Base-by-base conservation (phyloP, 2,888 invertebrate genomes). In the Ditylenchus weischeri region DNA sequence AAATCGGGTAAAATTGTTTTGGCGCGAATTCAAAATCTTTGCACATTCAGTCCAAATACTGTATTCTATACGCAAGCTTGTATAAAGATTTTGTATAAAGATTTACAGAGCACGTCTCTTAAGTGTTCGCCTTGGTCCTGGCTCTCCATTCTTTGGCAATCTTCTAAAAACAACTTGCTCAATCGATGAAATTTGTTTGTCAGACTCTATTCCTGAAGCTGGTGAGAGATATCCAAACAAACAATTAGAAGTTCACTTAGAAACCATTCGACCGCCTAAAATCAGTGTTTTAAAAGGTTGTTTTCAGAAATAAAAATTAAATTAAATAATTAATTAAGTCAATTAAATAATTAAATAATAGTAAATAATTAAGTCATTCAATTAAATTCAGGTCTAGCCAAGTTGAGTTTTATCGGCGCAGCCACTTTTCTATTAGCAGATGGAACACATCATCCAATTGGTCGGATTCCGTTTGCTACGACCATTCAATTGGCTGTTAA, bases 121-220 rank as follows among this genome's bases (percentile, higher is more conserved):
- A 15, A 65, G 58, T 47, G 60, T 77, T 57, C 63, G 65, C 36
- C 57, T 74, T 11, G 58, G 49, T 0, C 65, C 62, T 36, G 57
- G 70, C n/a, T 77, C 76, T 13, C 72, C 77, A n/a, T 11, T 73
- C 19, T 78, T 75, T 47, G 75, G 75, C 15, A 65, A 62, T 18
- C 50, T 77, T 57, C 57, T 75, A 51, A 64, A 65, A 19, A 75
- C 75, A n/a, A 69, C 62, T 15, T 75, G 75, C 50, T 61, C 64
- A 8, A 57, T 60, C n/a, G 75, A 75, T 62, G 75, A 75, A 68
- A 61, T 77, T 15, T 75, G 75, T 43, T 43, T 75, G 38, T 65
- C 68, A 29, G 75, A 75, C 57, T 72, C 77, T 11, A 70, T 75
- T 38, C 69, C 72, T 19, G 75, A 75, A 47, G 68, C 65, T n/a